phyloP scores from a whole-genome alignment of 1,140 invertebrate species.

The Antheraea mylitta region DNA sequence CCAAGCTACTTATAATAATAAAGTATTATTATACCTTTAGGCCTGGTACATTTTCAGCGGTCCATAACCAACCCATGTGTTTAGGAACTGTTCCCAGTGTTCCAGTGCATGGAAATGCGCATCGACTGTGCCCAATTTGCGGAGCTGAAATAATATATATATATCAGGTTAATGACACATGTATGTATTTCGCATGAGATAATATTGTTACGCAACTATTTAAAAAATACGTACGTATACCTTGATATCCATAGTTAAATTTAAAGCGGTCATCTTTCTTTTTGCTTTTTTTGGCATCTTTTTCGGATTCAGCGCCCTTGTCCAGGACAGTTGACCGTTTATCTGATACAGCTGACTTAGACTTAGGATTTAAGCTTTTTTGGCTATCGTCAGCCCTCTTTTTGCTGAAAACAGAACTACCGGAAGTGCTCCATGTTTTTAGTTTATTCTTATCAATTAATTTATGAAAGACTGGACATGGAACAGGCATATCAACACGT shows the following conservation, averaged over 20 bases:
- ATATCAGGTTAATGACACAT: background rate
- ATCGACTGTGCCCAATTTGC: conserved; percentile 63
- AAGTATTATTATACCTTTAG: conserved; percentile 42
- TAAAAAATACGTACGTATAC: conserved; percentile 62
- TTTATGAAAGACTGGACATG: conserved; percentile 66
- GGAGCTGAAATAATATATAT: conserved; percentile 46
- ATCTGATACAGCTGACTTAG: conserved; percentile 40
- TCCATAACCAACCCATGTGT: conserved; percentile 71
- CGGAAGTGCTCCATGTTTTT: conserved; percentile 50
- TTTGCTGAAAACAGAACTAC: conserved; percentile 44
- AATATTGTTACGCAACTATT: conserved; percentile 15
- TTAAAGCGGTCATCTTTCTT: conserved; percentile 62
- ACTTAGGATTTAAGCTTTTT: conserved; percentile 36
- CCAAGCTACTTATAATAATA: background rate
- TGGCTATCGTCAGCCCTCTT: conserved; percentile 38
- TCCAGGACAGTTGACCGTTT: conserved; percentile 28
- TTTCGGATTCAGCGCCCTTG: conserved; percentile 54
- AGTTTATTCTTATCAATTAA: conserved; percentile 57
- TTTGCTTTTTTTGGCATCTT: conserved; percentile 53
- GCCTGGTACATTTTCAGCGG: conserved; percentile 59
- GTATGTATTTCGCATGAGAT: too few relatives aligned
- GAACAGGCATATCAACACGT: conserved; percentile 37
- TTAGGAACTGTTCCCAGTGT: conserved; percentile 56
- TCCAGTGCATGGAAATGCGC: conserved; percentile 57
- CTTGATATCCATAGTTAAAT: conserved; percentile 69